Percentiles rank a stretch among this genome's conserved stretches.
Conservation (phyloP, 1,140 invertebrate species). For the Melanaphis sacchari region DNA sequence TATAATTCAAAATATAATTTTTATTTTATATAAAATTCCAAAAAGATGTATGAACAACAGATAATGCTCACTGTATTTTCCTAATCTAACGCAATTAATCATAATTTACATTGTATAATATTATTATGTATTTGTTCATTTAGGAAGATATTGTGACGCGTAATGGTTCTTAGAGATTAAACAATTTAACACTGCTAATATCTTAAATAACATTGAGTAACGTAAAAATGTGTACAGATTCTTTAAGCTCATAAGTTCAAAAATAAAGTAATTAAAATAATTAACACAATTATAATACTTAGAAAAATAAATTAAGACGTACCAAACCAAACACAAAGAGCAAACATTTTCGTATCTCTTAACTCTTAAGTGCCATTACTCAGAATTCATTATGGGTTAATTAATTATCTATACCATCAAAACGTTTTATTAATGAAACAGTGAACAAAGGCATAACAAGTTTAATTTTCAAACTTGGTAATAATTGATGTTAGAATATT, state of each 20-base stretch:
- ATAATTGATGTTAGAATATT: neutral
- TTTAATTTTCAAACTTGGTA: neutral
- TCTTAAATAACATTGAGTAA: neutral
- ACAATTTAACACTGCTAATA: neutral
- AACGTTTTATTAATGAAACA: neutral
- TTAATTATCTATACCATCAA: neutral
- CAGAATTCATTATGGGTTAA: neutral
- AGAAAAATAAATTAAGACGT: neutral
- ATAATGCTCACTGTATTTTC: neutral
- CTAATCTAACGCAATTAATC: neutral
- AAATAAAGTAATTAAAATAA: neutral
- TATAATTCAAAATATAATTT: neutral
- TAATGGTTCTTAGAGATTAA: neutral
- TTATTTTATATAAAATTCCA: neutral
- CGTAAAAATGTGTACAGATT: neutral
- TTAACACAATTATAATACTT: neutral
- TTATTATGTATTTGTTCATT: constrained; percentile 17
- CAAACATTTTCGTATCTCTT: neutral
- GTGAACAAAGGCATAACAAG: neutral
- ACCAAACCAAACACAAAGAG: neutral
- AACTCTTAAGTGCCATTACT: neutral
- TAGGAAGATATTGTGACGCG: neutral
- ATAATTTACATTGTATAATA: neutral
- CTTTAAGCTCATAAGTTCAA: neutral
- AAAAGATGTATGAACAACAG: neutral